Conservation (phyloP, 2,113 vertebrate species). For the Spheniscus mendiculus region DNA sequence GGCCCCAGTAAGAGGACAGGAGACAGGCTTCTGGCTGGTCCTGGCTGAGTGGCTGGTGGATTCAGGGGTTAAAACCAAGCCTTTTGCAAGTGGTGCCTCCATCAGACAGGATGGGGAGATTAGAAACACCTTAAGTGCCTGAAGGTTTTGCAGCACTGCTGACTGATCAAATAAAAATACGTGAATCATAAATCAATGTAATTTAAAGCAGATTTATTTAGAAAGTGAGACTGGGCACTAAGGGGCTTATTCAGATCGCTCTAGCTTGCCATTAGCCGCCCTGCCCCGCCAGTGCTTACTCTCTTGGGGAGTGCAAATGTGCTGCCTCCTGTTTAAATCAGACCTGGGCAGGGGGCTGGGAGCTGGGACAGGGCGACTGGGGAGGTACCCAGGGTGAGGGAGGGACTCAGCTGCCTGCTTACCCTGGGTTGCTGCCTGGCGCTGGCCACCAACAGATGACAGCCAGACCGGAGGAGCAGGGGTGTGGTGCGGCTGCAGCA, state of each 20-base stretch:
- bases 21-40: neutral
- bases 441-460: neutral
- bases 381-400: neutral
- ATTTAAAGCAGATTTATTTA: conserved; percentile 61
- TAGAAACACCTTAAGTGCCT: conserved; percentile 27
- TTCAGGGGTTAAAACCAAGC: conserved; percentile 11
- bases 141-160: conserved; percentile 18
- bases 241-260: neutral
- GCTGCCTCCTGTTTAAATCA: neutral
- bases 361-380: neutral
- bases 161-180: conserved; percentile 50
- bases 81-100: neutral
- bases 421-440: neutral
- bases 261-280: neutral
- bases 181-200: conserved; percentile 54
- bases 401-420: neutral
- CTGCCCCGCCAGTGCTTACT: accelerated
- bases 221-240: neutral
- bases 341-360: neutral
- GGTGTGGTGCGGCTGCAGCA: neutral
- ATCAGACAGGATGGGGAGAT: neutral
- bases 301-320: neutral
- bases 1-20: neutral
- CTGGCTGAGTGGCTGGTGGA: neutral
- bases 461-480: neutral